A percentile compares a stretch with the other conserved stretches of the same genome.
These are phyloP conservation scores for Scrobipalpa atriplicella DNA, from an alignment of 2,888 invertebrate genomes.

Conservation along the genomic window DNA sequence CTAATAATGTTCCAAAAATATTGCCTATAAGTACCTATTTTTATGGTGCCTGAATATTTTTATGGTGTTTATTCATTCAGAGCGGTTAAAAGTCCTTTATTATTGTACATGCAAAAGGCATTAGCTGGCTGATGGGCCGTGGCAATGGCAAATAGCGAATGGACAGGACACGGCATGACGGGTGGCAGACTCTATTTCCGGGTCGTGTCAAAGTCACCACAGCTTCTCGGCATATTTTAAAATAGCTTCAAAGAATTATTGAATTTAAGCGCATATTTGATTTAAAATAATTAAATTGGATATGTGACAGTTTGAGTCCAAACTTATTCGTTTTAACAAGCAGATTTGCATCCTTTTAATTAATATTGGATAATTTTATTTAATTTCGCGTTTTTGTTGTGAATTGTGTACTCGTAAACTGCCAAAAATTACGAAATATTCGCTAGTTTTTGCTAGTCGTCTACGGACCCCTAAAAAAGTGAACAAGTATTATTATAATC, in stretches of 20 bases:
- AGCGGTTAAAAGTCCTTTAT: conserved; percentile 12
- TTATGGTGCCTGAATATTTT: not conserved
- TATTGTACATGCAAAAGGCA: conserved; percentile 46
- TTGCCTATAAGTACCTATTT: too few species aligned
- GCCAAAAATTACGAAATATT: not conserved
- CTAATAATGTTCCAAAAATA: too few species aligned
- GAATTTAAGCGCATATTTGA: not conserved
- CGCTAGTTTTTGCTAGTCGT: too few species aligned
- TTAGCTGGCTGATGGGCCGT: conserved; percentile 43
- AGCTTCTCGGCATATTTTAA: not conserved
- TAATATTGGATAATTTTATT: too few species aligned
- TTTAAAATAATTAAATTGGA: too few species aligned
- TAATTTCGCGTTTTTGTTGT: conserved; percentile 28
- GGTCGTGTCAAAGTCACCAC: not conserved
- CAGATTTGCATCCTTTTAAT: too few species aligned
- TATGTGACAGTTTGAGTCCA: too few species aligned
- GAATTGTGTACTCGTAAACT: too few species aligned
- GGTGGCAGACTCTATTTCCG: conserved; percentile 43
- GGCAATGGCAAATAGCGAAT: conserved; percentile 5
- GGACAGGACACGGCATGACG: conserved; percentile 42
- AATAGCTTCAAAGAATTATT: not conserved
- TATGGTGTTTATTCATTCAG: not conserved
- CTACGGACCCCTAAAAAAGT: too few species aligned
- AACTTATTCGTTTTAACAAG: too few species aligned
- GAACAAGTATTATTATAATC: too few species aligned